Evolutionary conservation across 2,888 invertebrate species (phyloP).

Genomic region (Ischnura elegans): DNA sequence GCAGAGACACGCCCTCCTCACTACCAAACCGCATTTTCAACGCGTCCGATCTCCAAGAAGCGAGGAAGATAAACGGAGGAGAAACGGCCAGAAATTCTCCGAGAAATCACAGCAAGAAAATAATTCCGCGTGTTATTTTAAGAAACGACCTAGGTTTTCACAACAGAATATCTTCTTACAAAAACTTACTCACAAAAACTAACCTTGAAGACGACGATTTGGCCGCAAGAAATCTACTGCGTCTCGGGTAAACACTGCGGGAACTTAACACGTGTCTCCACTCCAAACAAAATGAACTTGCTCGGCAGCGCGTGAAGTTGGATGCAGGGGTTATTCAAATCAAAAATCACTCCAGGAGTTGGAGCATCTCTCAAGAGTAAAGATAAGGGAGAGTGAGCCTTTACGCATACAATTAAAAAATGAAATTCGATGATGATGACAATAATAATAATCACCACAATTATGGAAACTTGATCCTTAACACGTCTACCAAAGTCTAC

Average conservation of each 20-base stretch:
- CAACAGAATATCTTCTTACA: too few species aligned
- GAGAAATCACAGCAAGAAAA: background rate
- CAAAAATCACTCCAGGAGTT: too few species aligned
- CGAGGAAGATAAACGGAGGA: background rate
- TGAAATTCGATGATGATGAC: too few species aligned
- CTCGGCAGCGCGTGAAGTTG: too few species aligned
- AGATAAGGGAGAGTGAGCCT: too few species aligned
- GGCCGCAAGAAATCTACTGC: background rate
- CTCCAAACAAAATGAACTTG: background rate
- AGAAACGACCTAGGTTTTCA: background rate
- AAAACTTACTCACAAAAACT: background rate
- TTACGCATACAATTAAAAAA: too few species aligned
- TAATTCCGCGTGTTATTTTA: background rate
- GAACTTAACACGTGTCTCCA: background rate
- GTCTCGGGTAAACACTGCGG: background rate
- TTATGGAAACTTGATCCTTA: too few species aligned
- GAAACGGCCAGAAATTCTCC: background rate
- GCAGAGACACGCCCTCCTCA: too few species aligned
- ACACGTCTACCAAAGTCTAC: too few species aligned
- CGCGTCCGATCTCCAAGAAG: background rate
- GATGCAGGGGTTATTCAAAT: too few species aligned
- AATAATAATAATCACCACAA: too few species aligned
- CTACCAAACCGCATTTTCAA: background rate
- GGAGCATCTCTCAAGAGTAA: too few species aligned
- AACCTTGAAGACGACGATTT: background rate